Conservation (phyloP, 2,797 vertebrate genomes). For the Esox masquinongy region DNA sequence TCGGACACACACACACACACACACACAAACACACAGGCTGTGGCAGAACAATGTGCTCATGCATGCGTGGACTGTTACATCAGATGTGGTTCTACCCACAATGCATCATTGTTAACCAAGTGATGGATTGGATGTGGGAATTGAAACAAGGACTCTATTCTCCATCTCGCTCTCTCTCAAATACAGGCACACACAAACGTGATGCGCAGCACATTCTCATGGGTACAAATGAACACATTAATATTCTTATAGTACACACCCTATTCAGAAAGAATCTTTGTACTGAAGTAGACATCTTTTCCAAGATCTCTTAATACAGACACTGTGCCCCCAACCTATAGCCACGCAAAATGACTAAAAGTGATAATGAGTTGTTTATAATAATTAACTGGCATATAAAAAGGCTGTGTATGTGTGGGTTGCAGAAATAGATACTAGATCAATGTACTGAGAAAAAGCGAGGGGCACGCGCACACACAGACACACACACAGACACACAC, state of each 20-base stretch:
- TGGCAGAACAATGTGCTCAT: constrained; percentile 10
- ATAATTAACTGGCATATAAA: constrained; percentile 75
- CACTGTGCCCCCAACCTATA: constrained; percentile 32
- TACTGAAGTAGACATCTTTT: background rate
- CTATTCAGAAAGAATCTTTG: background rate
- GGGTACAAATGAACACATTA: background rate
- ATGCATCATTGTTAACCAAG: background rate
- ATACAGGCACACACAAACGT: constrained; percentile 9
- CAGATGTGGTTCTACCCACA: background rate
- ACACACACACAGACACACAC: too few relatives aligned
- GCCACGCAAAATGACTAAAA: constrained; percentile 65
- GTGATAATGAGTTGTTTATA: constrained; percentile 74
- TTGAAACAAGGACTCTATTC: constrained; percentile 6
- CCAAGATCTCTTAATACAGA: constrained; percentile 5
- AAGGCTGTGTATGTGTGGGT: constrained; percentile 59
- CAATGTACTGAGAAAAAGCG: constrained; percentile 48
- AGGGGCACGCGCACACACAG: too few relatives aligned
- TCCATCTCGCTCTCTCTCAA: background rate
- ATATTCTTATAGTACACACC: background rate
- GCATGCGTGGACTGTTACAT: background rate
- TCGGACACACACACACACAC: background rate
- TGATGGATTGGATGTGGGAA: constrained; percentile 2
- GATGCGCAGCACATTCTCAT: background rate
- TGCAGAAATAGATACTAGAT: constrained; percentile 63
- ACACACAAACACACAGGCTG: background rate